Conservation (phyloP, 2,888 invertebrate genomes). For the Parnassius orleans region DNA sequence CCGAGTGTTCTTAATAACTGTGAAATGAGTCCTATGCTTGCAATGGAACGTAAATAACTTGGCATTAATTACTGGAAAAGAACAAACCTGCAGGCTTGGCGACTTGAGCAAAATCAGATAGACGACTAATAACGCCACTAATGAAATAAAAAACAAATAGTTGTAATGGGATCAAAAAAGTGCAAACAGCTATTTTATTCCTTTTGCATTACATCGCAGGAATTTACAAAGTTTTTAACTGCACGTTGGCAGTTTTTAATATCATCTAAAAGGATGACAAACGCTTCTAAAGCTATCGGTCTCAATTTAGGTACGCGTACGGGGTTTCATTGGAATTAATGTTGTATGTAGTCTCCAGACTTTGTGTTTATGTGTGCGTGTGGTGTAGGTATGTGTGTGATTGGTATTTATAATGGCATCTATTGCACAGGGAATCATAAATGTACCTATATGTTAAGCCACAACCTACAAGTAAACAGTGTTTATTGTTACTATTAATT, state of each 20-base stretch:
- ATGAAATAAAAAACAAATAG: slow-evolving; percentile 21
- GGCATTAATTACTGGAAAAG: slow-evolving; percentile 16
- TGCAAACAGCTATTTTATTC: slow-evolving; percentile 10
- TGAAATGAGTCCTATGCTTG: slow-evolving; percentile 19
- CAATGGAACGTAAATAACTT: slow-evolving; percentile 21
- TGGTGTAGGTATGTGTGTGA: too few relatives aligned
- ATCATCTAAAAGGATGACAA: too few relatives aligned
- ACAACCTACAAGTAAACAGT: too few relatives aligned
- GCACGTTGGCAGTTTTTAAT: neutral
- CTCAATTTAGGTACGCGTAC: too few relatives aligned
- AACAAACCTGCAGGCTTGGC: neutral
- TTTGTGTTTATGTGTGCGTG: too few relatives aligned
- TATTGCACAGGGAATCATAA: neutral
- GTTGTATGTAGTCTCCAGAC: too few relatives aligned
- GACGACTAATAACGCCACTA: slow-evolving; percentile 9
- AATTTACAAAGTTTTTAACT: slow-evolving; percentile 2
- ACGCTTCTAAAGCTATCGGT: too few relatives aligned
- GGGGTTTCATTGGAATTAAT: too few relatives aligned
- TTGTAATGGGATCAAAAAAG: slow-evolving; percentile 5
- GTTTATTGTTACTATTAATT: too few relatives aligned
- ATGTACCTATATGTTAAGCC: neutral
- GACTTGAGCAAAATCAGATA: slow-evolving; percentile 20
- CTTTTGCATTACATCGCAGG: slow-evolving; percentile 8
- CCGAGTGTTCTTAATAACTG: slow-evolving; percentile 20
- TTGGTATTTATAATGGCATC: too few relatives aligned